A percentile compares a stretch with the other conserved stretches of the same genome.
Conservation (phyloP, 2,888 invertebrate species). For the Abscondita cerata region DNA sequence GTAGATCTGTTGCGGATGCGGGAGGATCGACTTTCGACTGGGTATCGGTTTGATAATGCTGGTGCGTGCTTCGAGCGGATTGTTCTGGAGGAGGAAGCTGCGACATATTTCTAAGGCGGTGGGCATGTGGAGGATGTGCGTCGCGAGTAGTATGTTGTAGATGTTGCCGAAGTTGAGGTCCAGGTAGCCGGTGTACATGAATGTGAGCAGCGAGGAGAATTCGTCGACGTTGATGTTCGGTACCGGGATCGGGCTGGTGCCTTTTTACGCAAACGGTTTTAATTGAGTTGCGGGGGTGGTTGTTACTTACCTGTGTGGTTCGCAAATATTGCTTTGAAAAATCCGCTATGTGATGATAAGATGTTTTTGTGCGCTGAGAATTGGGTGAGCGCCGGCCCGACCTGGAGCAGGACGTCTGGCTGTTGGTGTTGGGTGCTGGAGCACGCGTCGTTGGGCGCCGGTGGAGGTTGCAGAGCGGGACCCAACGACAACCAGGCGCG, state of each 20-base stretch:
- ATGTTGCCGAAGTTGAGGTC: constrained; percentile 74
- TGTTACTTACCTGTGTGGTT: constrained; percentile 50
- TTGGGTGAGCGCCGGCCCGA: constrained; percentile 68
- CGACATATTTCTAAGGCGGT: constrained; percentile 73
- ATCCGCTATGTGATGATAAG: constrained; percentile 73
- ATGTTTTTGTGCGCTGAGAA: constrained; percentile 73
- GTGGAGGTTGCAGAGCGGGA: constrained; percentile 43
- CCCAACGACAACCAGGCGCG: constrained; percentile 59
- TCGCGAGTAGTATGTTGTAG: constrained; percentile 73
- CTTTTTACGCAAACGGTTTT: constrained; percentile 43
- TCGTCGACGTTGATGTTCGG: constrained; percentile 67
- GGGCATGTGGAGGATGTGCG: constrained; percentile 77
- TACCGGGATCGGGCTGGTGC: constrained; percentile 57
- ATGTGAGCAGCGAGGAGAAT: constrained; percentile 73
- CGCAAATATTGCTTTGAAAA: constrained; percentile 69
- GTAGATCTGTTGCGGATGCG: constrained; percentile 49
- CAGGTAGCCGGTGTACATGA: constrained; percentile 78
- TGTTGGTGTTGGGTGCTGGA: constrained; percentile 19
- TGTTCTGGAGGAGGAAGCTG: constrained; percentile 66
- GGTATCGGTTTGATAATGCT: constrained; percentile 65
- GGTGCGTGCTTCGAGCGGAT: constrained; percentile 47
- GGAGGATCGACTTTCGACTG: constrained; percentile 56
- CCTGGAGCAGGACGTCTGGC: constrained; percentile 70
- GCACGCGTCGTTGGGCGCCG: constrained; percentile 4
- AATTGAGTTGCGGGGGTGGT: neutral